Evolutionary conservation across 2,888 invertebrate species (phyloP).

Genomic region (Nomada fucata): DNA sequence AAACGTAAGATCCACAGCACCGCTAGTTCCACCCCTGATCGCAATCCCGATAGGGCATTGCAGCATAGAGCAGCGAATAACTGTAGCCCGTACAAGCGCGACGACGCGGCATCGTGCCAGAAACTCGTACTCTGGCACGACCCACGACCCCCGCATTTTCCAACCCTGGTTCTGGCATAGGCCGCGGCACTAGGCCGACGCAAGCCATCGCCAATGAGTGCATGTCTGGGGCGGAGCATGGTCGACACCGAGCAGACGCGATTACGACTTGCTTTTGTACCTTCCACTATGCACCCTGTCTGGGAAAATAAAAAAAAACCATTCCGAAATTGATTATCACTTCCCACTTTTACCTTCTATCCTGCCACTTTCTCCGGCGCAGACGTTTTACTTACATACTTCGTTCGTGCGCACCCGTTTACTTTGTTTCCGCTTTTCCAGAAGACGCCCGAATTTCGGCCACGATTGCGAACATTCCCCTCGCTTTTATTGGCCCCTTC

Average conservation of each 20-base stretch:
- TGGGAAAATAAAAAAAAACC: background rate
- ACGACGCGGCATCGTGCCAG: constrained; percentile 81
- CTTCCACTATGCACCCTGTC: constrained; percentile 34
- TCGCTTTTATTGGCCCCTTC: too few relatives aligned
- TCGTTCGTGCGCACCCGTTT: background rate
- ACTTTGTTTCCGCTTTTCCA: too few relatives aligned
- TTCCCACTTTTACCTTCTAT: constrained; percentile 47
- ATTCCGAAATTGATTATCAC: constrained; percentile 52
- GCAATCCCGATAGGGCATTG: constrained; percentile 62
- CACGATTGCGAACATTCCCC: too few relatives aligned
- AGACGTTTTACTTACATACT: background rate
- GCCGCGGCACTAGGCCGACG: constrained; percentile 82
- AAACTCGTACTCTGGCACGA: constrained; percentile 74
- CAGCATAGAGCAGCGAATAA: constrained; percentile 68
- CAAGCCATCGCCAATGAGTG: constrained; percentile 82
- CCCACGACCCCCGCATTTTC: constrained; percentile 74
- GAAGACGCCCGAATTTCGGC: too few relatives aligned
- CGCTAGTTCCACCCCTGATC: constrained; percentile 64
- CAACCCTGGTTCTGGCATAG: constrained; percentile 78
- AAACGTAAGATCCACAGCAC: constrained; percentile 43
- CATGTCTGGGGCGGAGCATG: constrained; percentile 82
- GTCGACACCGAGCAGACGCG: constrained; percentile 73
- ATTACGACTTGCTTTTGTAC: constrained; percentile 73
- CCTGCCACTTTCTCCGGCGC: constrained; percentile 27
- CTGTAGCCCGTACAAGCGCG: constrained; percentile 75